Percentiles rank a stretch among this genome's conserved stretches.
Conservation (phyloP, 2,113 vertebrate species). For the Dromaius novaehollandiae region DNA sequence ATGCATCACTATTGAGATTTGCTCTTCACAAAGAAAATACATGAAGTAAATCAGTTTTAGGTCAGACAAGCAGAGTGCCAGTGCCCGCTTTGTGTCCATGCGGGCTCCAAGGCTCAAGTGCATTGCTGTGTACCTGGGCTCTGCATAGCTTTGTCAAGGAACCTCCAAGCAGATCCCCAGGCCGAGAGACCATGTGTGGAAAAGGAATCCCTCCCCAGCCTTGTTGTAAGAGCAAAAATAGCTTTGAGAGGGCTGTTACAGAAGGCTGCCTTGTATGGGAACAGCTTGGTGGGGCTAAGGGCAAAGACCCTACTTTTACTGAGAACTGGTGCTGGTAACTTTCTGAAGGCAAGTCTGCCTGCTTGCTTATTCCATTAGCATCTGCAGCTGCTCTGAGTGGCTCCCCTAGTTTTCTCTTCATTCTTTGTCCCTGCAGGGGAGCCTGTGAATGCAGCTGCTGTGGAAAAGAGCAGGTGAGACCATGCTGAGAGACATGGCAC, state of each 20-base stretch:
- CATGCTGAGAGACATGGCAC: background rate
- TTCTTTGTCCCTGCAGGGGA: conserved; percentile 20
- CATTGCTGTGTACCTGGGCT: background rate
- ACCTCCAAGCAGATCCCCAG: background rate
- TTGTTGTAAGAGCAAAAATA: background rate
- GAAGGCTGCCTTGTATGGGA: background rate
- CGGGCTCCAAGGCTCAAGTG: background rate
- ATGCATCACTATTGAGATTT: background rate
- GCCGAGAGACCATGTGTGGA: rapidly evolving
- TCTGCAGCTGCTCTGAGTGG: conserved; percentile 36
- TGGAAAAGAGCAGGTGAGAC: conserved; percentile 41
- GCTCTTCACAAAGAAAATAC: background rate
- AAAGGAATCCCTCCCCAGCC: background rate
- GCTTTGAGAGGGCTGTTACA: background rate
- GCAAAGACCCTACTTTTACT: background rate
- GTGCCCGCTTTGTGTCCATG: rapidly evolving
- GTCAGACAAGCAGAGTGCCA: background rate
- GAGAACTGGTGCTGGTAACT: background rate
- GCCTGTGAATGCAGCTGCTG: conserved; percentile 37
- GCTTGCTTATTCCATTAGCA: background rate
- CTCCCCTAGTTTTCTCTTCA: background rate
- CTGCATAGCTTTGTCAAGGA: background rate
- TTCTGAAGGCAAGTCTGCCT: conserved; percentile 4
- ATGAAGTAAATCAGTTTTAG: background rate
- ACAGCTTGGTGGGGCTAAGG: background rate